Conservation (phyloP, 2,888 invertebrate genomes). For the Amphipyra berbera region DNA sequence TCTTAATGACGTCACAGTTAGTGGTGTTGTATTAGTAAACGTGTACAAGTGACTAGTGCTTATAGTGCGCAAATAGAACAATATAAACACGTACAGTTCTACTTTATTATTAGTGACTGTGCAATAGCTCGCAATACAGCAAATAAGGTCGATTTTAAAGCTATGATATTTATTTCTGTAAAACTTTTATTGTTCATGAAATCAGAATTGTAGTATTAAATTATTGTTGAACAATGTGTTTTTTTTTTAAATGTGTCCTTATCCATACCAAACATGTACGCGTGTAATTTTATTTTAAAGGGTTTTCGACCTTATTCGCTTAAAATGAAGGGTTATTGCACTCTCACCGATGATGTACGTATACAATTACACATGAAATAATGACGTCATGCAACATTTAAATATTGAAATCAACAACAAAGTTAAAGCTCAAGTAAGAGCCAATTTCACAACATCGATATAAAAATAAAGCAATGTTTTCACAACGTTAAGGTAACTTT, state of each 20-base stretch:
- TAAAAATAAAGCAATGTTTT: constrained; percentile 38
- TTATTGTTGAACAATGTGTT: no score
- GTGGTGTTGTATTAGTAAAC: constrained; percentile 80
- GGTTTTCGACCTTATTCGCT: constrained; percentile 14
- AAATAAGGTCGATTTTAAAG: background rate
- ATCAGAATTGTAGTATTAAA: no score
- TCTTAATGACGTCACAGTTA: constrained; percentile 73
- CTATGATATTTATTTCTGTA: no score
- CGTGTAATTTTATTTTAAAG: no score
- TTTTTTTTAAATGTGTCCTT: no score
- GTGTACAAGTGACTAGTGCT: constrained; percentile 79
- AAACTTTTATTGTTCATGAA: no score
- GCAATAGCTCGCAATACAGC: constrained; percentile 31
- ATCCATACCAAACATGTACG: no score
- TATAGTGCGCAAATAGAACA: constrained; percentile 69
- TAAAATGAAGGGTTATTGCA: constrained; percentile 31
- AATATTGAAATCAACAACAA: constrained; percentile 35
- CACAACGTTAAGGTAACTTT: constrained; percentile 33
- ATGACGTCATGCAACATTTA: constrained; percentile 79
- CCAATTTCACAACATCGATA: constrained; percentile 60
- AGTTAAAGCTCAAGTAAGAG: constrained; percentile 54
- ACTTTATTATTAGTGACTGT: constrained; percentile 26
- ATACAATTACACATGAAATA: constrained; percentile 31
- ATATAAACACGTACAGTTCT: constrained; percentile 51
- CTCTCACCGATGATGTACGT: constrained; percentile 31